Evolutionary conservation across 2,888 invertebrate species (phyloP), one percentile per base, ranked within the genome.

Genomic region (Philonicus albiceps): DNA sequence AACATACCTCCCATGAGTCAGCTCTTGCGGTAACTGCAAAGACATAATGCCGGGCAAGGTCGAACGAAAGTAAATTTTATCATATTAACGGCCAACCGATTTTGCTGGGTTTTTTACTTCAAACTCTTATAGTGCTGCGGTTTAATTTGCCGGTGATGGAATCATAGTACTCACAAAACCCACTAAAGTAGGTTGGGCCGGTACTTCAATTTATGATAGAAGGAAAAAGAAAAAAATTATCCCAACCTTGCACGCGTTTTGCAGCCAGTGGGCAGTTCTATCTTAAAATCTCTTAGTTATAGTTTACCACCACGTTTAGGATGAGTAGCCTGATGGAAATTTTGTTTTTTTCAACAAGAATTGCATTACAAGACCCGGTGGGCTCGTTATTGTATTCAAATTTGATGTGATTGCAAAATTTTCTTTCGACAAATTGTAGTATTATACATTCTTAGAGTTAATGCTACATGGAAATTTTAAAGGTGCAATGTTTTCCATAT

Each of bases 11-110:
- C 74, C 76, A 34, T 76, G 76, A 76, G 22, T 76, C 76, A 40
- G 64, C 64, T 22, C 53, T 37, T 75, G 40, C 75, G 31, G 75
- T 37, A 75, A 37, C 40, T 22, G 76, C 22, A 76, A 64, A 64
- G 31, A 74, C 76, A 76, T 22, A 16, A 76, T 37, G 40, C 19
- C 40, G 40, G 76, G 40, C 76, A 40, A 76, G 76, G 37, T 76
- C 76, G 37, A 76, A 76, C 22, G 76, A 76, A 76, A 76, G 76
- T 76, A 34, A 76, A 76, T 76, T 76, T 76, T 76, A 76, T 76
- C 76, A 40, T 64, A 64, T 64, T 19, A 64, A 27, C 64, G 22
- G 64, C 64, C 27, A 64, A n/a, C 22, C 13, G 64, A 22, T 22
- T 22, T 64, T 64, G 64, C 19, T 64, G 11, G 49, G 5, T 49